Conservation (phyloP, 2,113 vertebrate species). For the Phrynosoma platyrhinos region DNA sequence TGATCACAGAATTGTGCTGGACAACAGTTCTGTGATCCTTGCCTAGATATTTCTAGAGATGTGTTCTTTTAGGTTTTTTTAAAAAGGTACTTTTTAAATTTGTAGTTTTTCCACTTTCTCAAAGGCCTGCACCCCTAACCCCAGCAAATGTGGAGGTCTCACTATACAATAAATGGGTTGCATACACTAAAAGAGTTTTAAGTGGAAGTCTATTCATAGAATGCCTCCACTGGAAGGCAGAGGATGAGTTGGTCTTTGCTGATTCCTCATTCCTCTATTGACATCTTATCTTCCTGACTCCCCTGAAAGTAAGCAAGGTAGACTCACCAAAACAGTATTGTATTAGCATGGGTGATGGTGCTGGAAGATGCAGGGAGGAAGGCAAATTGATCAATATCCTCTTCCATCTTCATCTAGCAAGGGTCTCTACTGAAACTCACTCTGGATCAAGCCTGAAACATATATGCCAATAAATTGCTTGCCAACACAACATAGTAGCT, state of each 20-base stretch:
- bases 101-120: too few relatives aligned
- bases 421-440: background rate
- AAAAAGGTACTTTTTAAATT: too few relatives aligned
- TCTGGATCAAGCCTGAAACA: conserved; percentile 8
- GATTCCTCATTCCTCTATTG: background rate
- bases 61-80: too few relatives aligned
- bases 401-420: background rate
- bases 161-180: too few relatives aligned
- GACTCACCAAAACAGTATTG: background rate
- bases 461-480: conserved; percentile 47
- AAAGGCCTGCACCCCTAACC: too few relatives aligned
- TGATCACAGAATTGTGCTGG: too few relatives aligned
- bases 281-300: too few relatives aligned
- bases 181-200: too few relatives aligned
- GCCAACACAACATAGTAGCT: conserved; percentile 19
- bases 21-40: too few relatives aligned
- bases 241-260: background rate
- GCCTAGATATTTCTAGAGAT: too few relatives aligned
- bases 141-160: too few relatives aligned
- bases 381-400: background rate
- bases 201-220: background rate
- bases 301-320: too few relatives aligned
- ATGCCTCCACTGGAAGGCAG: background rate
- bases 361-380: background rate
- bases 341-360: background rate